Conservation (phyloP, 2,797 vertebrate species). For the Chlorospingus semifuscus region DNA sequence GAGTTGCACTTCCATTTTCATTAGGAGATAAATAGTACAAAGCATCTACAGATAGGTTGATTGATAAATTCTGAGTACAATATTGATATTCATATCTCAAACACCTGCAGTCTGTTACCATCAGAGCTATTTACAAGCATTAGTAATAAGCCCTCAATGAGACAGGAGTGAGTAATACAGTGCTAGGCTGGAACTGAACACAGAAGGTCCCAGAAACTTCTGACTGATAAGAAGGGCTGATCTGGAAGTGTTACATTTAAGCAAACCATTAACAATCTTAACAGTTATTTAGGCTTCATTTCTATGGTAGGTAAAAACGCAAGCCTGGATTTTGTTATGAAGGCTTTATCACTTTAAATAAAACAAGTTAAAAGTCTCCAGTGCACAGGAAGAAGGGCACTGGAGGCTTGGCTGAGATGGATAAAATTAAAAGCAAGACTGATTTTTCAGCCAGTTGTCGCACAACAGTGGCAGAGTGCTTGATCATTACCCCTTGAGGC, state of each 20-base stretch:
- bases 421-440: background rate
- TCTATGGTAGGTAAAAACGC: background rate
- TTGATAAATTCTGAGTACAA: background rate
- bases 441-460: background rate
- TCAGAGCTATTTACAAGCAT: background rate
- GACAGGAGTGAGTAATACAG: background rate
- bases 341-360: background rate
- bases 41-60: background rate
- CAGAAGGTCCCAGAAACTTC: background rate
- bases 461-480: background rate
- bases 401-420: background rate
- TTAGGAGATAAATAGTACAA: background rate
- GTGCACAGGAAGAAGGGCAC: background rate
- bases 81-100: background rate
- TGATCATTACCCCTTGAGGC: background rate
- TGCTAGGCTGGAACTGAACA: background rate
- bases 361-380: background rate
- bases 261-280: background rate
- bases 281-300: background rate
- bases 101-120: background rate
- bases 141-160: background rate
- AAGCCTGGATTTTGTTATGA: background rate
- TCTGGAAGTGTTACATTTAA: background rate
- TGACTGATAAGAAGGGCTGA: background rate
- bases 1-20: background rate